phyloP scores from a whole-genome alignment of 2,113 vertebrate genomes.

The Lophochroa leadbeateri region DNA sequence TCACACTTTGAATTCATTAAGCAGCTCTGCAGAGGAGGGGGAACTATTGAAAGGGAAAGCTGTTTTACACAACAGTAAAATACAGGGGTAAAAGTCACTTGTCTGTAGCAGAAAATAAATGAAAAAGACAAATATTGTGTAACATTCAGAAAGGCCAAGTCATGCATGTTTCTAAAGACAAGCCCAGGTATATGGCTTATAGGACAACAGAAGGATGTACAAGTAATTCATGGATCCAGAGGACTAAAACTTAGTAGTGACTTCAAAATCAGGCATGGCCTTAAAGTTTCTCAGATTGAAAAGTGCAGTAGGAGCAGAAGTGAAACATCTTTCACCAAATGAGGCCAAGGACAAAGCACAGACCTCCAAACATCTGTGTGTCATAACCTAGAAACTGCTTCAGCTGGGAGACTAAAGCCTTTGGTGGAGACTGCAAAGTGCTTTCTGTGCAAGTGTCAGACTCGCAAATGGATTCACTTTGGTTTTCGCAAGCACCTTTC shows the following conservation, averaged over 20 bases:
- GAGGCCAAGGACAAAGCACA: conserved; percentile 13
- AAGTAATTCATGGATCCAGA: not conserved
- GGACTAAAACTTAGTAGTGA: not conserved
- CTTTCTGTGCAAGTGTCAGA: not conserved
- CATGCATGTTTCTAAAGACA: not conserved
- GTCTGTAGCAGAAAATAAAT: not conserved
- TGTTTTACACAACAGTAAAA: not conserved
- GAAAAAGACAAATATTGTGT: not conserved
- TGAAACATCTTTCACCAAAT: not conserved
- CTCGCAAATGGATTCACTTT: not conserved
- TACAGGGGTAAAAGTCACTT: not conserved
- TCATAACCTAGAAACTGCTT: conserved; percentile 10
- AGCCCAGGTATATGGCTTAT: not conserved
- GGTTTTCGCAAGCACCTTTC: not conserved
- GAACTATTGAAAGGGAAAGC: not conserved
- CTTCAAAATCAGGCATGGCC: not conserved
- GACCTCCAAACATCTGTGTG: not conserved
- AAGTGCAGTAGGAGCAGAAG: not conserved
- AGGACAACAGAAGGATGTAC: not conserved
- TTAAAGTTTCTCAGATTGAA: not conserved
- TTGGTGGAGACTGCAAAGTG: not conserved
- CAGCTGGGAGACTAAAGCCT: not conserved
- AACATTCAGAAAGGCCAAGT: not conserved
- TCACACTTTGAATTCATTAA: conserved; percentile 29
- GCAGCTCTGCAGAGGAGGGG: not conserved